Evolutionary conservation across 2,113 vertebrate genomes (phyloP), one percentile per base, ranked within the genome.

Genomic region (Myotis lucifugus): DNA sequence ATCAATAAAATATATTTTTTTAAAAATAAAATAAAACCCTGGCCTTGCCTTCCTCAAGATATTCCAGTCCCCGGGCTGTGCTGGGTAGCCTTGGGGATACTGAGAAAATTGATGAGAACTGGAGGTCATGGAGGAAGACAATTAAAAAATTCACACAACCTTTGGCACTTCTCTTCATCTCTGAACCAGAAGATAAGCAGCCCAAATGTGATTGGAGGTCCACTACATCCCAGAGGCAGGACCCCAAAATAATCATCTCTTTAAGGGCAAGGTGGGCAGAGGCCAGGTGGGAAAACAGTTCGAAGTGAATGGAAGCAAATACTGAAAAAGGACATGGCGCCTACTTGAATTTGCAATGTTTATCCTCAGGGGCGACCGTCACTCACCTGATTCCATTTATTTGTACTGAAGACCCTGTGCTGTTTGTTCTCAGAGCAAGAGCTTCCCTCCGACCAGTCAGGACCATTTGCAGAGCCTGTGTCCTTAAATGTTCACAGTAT

Each of bases 401-500:
- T 90, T 83, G n/a, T 61, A 13, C 5, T 61, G 83, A 96, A 52
- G 78, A 85, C 70, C 48, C 29, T 1, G 54, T 2, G 0, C 32
- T 42, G 18, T 73, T 82, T 93, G 85, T 69, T 69, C 87, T 91
- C 91, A 0, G 12, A 34, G 37, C n/a, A 48, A 94, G 66, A 81
- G 74, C 79, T 91, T 69, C 66, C 90, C 87, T 89, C 19, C 69
- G 37, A 64, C 92, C 66, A 70, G 50, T 82, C 91, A 69, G 90
- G 96, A 73, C 73, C 8, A 25, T 88, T 96, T 93, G 34, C 77
- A 0, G 17, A 95, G 96, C 54, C 85, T 76, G 85, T 84, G 95
- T 97, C 94, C 95, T 95, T 96, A 97, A 97, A 97, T 21, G 72
- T 95, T 96, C 96, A 95, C 94, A 93, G 92, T 95, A 96, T 95